Evolutionary conservation across 2,113 vertebrate genomes (phyloP).

Genomic region (Megaptera novaeangliae): DNA sequence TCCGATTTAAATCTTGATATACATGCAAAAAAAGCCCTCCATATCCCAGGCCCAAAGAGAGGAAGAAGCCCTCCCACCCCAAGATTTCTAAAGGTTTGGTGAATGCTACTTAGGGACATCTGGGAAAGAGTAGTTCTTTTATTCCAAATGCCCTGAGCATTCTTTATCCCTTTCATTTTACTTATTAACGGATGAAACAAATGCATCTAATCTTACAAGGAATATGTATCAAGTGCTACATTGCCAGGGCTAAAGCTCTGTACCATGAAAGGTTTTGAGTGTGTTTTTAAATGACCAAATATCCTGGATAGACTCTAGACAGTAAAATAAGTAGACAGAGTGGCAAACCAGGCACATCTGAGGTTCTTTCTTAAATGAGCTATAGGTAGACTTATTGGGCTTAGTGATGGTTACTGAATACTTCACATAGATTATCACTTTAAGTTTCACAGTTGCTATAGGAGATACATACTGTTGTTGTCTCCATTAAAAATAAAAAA

Average conservation of each 20-base stretch:
- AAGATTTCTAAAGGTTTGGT: background rate
- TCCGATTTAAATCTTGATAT: background rate
- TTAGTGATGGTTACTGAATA: background rate
- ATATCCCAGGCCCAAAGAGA: background rate
- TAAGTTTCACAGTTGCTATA: background rate
- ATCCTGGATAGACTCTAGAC: background rate
- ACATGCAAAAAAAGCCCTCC: background rate
- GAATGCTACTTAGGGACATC: background rate
- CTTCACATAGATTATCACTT: background rate
- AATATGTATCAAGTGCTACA: background rate
- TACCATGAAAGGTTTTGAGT: background rate
- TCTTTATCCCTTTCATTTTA: slow-evolving; percentile 16
- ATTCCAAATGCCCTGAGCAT: background rate
- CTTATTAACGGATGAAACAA: background rate
- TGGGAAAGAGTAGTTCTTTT: background rate
- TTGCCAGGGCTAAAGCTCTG: background rate
- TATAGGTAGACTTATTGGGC: background rate
- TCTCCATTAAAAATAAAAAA: background rate
- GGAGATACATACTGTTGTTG: background rate
- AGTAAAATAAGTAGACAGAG: background rate
- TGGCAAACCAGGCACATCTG: background rate
- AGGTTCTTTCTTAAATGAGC: background rate
- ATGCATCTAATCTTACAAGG: background rate
- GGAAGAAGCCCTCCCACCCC: background rate
- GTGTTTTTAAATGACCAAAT: background rate